phyloP scores from a whole-genome alignment of 2,113 vertebrate genomes.

The Nycticorax nycticorax region DNA sequence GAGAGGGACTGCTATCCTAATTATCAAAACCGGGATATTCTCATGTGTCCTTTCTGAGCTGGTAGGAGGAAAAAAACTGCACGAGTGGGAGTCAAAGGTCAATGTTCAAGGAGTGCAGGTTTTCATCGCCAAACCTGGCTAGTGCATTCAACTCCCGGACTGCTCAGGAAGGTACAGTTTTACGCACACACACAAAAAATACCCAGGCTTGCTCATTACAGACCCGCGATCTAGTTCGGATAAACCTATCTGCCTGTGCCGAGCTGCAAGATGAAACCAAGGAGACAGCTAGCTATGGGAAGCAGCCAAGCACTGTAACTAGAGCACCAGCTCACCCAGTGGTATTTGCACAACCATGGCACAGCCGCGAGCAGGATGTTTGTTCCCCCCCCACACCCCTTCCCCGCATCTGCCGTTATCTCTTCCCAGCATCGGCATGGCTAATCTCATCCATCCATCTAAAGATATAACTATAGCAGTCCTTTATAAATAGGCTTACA shows the following conservation, averaged over 20 bases:
- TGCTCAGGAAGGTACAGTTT: background rate
- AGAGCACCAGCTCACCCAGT: background rate
- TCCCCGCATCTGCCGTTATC: background rate
- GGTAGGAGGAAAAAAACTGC: background rate
- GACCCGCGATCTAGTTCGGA: background rate
- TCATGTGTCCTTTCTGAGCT: fast-evolving
- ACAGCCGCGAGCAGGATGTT: background rate
- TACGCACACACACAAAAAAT: background rate
- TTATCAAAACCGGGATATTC: background rate
- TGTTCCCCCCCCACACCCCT: background rate
- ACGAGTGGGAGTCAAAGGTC: background rate
- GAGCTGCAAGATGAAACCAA: slow-evolving; percentile 23
- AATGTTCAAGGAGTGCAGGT: background rate
- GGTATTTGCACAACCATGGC: background rate
- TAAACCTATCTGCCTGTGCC: background rate
- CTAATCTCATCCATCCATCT: background rate
- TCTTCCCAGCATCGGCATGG: background rate
- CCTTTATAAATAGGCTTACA: background rate
- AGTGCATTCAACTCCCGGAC: background rate
- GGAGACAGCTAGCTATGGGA: background rate
- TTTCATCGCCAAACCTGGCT: background rate
- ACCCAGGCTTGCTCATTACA: background rate
- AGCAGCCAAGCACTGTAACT: slow-evolving; percentile 3
- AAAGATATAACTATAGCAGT: background rate
- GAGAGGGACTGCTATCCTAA: background rate